A percentile compares a stretch with the other conserved stretches of the same genome.
Conservation (phyloP, 2,888 invertebrate genomes). For the Aspidiotus destructor region DNA sequence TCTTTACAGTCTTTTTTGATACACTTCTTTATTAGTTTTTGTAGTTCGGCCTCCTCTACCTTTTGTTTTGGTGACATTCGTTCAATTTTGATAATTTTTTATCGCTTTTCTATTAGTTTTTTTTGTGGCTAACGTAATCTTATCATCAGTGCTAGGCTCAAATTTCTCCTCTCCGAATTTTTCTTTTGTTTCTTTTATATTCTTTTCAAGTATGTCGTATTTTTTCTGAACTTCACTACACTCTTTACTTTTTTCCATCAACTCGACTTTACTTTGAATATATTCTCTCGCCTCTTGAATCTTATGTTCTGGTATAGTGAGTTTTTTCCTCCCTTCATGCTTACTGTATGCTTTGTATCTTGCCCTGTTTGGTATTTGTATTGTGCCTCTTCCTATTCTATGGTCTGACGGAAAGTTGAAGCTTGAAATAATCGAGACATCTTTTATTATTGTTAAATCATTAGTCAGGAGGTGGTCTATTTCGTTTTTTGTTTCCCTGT, state of each 20-base stretch:
- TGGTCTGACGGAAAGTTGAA: neutral
- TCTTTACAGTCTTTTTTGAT: neutral
- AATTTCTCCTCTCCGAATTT: neutral
- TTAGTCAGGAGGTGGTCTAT: neutral
- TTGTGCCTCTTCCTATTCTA: neutral
- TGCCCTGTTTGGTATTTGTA: neutral
- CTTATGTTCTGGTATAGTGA: no score
- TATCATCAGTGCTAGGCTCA: neutral
- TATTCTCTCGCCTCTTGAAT: no score
- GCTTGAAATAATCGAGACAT: neutral
- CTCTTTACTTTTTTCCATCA: neutral
- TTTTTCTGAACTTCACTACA: neutral
- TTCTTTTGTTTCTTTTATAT: neutral
- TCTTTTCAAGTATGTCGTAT: neutral
- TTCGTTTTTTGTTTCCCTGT: neutral
- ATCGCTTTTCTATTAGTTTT: neutral
- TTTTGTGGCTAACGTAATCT: neutral
- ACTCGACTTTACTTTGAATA: no score
- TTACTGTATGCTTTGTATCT: conserved; percentile 1
- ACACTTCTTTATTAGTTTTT: neutral
- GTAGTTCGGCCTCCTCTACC: neutral
- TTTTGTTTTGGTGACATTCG: neutral
- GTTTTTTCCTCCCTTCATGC: neutral
- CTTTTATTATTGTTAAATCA: conserved; percentile 2
- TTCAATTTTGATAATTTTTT: neutral